Percentiles rank a stretch among this genome's conserved stretches.
Evolutionary conservation across 1,140 invertebrate species (phyloP).

Genomic region (Tetragonula clypearis): DNA sequence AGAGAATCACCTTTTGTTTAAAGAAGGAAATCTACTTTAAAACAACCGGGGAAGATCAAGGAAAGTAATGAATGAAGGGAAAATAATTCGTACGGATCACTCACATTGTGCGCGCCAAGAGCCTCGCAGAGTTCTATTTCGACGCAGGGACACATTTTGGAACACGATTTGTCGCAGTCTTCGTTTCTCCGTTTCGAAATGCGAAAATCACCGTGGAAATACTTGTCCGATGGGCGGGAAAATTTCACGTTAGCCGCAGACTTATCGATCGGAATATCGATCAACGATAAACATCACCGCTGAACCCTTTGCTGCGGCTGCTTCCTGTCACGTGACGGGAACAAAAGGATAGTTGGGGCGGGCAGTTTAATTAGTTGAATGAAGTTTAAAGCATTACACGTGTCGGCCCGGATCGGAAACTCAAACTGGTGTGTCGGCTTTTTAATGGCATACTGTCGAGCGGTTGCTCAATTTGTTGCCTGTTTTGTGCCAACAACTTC

Average conservation of each 20-base stretch:
- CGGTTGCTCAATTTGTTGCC: neutral
- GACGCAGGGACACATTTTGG: too few species aligned
- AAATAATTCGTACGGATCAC: too few species aligned
- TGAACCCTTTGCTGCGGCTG: neutral
- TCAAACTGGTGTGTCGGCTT: neutral
- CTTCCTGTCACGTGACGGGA: neutral
- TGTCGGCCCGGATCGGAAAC: neutral
- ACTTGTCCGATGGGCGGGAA: neutral
- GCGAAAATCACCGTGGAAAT: neutral
- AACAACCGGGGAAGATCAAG: too few species aligned
- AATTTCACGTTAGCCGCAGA: neutral
- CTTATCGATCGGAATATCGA: neutral
- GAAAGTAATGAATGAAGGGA: too few species aligned
- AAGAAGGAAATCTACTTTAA: too few species aligned
- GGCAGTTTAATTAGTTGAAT: constrained; percentile 16
- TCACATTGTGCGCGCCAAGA: too few species aligned
- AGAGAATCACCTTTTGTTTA: too few species aligned
- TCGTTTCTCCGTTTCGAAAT: neutral
- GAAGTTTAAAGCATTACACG: constrained; percentile 1
- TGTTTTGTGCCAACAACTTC: constrained; percentile 3
- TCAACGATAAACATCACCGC: neutral
- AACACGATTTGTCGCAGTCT: neutral
- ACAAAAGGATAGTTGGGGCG: neutral
- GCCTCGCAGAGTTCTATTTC: too few species aligned
- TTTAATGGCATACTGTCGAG: neutral